Conservation (phyloP, 1,140 invertebrate species). For the Paracyclopina nana region DNA sequence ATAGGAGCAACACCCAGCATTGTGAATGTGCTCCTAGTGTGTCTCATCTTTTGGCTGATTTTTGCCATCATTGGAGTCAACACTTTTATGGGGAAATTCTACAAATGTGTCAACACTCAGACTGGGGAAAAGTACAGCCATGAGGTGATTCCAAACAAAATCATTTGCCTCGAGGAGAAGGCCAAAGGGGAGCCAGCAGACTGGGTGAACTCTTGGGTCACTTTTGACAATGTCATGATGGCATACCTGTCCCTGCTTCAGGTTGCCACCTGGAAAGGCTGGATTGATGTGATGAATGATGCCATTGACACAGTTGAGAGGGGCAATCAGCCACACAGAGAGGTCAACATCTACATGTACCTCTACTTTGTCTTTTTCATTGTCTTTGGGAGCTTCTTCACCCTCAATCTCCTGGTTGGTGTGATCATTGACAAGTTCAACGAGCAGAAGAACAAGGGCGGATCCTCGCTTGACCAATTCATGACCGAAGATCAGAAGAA, state of each 20-base stretch:
- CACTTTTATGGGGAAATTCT: conserved; percentile 72
- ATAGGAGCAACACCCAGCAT: conserved; percentile 87
- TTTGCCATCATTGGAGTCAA: conserved; percentile 81
- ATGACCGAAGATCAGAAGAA: conserved; percentile 99
- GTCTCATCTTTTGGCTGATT: conserved; percentile 76
- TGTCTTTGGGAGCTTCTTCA: conserved; percentile 16
- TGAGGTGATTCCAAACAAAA: conserved; percentile 63
- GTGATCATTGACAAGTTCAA: conserved; percentile 18
- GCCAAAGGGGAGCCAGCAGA: conserved; percentile 2
- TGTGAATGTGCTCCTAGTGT: conserved; percentile 76
- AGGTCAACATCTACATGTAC: conserved; percentile 89
- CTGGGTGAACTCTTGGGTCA: conserved; percentile 91
- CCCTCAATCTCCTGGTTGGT: conserved; percentile 15
- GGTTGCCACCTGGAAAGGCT: conserved; percentile 78
- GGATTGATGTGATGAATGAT: conserved; percentile 72
- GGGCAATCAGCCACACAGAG: conserved; percentile 66
- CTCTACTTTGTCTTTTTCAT: conserved; percentile 58
- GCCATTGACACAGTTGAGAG: conserved; percentile 79
- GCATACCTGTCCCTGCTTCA: conserved; percentile 93
- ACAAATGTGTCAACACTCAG: conserved; percentile 58
- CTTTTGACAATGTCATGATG: conserved; percentile 94
- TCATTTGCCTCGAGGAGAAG: conserved; percentile 50
- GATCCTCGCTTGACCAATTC: conserved; percentile 95
- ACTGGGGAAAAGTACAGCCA: conserved; percentile 56
- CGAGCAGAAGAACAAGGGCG: conserved; percentile 30